Base-by-base conservation (phyloP, 2,888 invertebrate species). In the Cartodere bifasciata region DNA sequence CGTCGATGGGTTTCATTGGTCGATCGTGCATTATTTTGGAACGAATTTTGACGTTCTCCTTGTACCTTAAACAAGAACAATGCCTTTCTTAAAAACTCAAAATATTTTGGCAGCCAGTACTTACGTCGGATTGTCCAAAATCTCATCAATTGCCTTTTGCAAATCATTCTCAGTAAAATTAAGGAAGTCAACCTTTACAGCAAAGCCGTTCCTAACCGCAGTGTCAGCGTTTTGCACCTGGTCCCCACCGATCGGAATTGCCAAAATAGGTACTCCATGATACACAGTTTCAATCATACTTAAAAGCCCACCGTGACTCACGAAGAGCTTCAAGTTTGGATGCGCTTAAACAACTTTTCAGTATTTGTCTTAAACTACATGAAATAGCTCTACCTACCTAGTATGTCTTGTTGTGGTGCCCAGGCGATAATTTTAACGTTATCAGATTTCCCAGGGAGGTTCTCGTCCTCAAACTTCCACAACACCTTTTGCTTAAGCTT, bases 281-380 rank as follows among this genome's bases (percentile, higher is more conserved):
- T 62, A 56, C n/a, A 68, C 57, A 0, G 70, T 61, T 47, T 73
- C 73, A 38, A 66, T 65, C 11, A 65, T 56, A 39, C 70, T 69
- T 42, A 72, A 59, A 23, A 68, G 55, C 1, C 72, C 74, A 12
- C 69, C 72, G 45, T 72, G 68, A 5, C 69, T 70, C 32, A 75
- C 66, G 41, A 74, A 72, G 0, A 68, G 47, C 39, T 60, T 63
- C 2, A 70, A 58, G 33, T 68, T 69, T 2, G 58, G 57, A 49
- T 74, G 70, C 2, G 64, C 67, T 68, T 25, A 9, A 30, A 25
- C 13, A 21, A 10, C 5, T 4, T 26, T 5, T 13, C 4, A 14
- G 6, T 14, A n/a, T n/a, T n/a, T n/a, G n/a, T n/a, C n/a, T n/a
- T n/a, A n/a, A n/a, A n/a, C n/a, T n/a, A n/a, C 13, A 4, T 23